Percentiles rank a stretch among this genome's conserved stretches.
Evolutionary conservation across 2,113 vertebrate genomes (phyloP).

Genomic region (Callaeas wilsoni): DNA sequence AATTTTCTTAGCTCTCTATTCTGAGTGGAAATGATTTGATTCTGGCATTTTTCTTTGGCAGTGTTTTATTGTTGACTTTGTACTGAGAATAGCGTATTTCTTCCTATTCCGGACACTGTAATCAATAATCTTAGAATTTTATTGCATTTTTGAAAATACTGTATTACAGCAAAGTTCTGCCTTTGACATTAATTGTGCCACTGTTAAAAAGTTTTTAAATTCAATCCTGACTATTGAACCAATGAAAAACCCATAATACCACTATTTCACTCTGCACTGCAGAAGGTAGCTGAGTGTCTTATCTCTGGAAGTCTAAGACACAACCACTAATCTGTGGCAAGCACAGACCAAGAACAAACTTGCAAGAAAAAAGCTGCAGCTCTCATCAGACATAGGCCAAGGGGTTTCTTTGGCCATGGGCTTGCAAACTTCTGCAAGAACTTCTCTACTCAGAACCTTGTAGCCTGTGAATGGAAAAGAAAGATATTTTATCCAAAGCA

Average conservation of each 20-base stretch:
- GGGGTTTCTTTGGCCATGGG: neutral
- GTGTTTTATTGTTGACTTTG: neutral
- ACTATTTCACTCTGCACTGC: neutral
- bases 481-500: neutral
- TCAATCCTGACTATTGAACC: neutral
- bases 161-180: conserved; percentile 29
- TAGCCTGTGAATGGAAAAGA: neutral
- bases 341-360: neutral
- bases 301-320: neutral
- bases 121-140: neutral
- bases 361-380: neutral
- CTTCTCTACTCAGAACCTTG: neutral
- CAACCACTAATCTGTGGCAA: neutral
- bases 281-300: neutral
- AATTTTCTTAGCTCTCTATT: neutral
- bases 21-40: neutral
- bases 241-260: neutral
- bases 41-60: neutral
- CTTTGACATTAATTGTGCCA: neutral
- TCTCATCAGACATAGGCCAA: neutral
- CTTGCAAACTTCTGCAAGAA: neutral
- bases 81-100: neutral
- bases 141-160: neutral
- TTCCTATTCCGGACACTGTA: neutral
- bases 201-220: neutral